These are phyloP conservation scores for Elephantulus edwardii DNA, from an alignment of 2,113 vertebrate species.

Conservation along the genomic window DNA sequence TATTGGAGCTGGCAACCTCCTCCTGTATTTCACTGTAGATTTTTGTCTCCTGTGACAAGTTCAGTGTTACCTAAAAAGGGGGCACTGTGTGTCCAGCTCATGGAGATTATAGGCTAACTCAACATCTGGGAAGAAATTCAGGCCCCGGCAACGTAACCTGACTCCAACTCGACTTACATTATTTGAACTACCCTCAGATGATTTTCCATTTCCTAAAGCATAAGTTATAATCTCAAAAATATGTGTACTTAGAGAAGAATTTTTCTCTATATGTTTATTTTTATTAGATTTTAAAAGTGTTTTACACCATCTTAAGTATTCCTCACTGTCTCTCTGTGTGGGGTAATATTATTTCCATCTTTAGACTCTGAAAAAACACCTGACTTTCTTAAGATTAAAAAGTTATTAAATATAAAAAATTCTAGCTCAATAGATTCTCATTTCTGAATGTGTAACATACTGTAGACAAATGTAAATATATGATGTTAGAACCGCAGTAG, in stretches of 20 bases:
- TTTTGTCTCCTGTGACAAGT: slow-evolving; percentile 72
- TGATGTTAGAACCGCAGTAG: no score
- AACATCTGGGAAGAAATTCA: slow-evolving; percentile 58
- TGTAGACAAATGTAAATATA: no score
- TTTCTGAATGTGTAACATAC: not conserved
- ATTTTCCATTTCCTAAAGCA: not conserved
- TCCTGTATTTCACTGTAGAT: slow-evolving; percentile 77
- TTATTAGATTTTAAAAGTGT: not conserved
- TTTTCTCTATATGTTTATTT: not conserved
- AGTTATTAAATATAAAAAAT: not conserved
- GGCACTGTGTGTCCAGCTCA: slow-evolving; percentile 62
- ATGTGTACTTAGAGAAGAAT: not conserved
- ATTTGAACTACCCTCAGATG: not conserved
- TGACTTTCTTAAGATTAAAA: not conserved
- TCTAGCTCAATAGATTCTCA: not conserved
- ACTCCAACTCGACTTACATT: fast-evolving
- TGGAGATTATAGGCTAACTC: slow-evolving; percentile 69
- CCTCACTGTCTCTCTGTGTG: not conserved
- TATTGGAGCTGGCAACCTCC: slow-evolving; percentile 77
- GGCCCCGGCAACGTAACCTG: slow-evolving; percentile 30
- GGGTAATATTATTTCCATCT: not conserved
- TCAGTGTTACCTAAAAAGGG: slow-evolving; percentile 51
- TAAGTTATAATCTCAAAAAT: not conserved
- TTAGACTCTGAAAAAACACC: not conserved
- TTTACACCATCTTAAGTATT: not conserved